phyloP scores from a whole-genome alignment of 2,888 invertebrate genomes.

The Ctenicera cuprea region DNA sequence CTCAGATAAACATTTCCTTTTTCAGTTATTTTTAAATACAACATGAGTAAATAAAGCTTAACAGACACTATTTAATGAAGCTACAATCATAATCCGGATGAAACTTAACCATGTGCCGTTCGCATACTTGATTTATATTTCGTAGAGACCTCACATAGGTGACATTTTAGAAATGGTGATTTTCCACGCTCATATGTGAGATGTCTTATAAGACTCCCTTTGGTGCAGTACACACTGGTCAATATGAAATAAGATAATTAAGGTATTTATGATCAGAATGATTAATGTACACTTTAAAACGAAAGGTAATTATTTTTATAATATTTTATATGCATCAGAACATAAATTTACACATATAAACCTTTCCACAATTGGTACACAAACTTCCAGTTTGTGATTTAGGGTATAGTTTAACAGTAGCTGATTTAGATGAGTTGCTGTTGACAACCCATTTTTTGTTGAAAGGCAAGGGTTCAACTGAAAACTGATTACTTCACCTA shows the following conservation, averaged over 20 bases:
- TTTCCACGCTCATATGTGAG: slow-evolving; percentile 37
- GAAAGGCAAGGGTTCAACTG: too few species aligned
- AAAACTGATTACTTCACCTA: too few species aligned
- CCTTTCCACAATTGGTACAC: slow-evolving; percentile 16
- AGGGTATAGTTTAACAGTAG: too few species aligned
- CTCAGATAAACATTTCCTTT: too few species aligned
- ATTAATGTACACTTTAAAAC: background rate
- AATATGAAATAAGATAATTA: too few species aligned
- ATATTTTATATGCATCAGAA: too few species aligned
- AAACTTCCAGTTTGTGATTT: background rate
- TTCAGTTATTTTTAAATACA: too few species aligned
- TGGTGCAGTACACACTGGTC: background rate
- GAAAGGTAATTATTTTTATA: too few species aligned
- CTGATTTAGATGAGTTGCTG: too few species aligned
- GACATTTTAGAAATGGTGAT: slow-evolving; percentile 19
- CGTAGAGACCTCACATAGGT: background rate
- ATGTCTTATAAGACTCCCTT: slow-evolving; percentile 33
- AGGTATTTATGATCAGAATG: slow-evolving; percentile 10
- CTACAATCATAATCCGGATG: background rate
- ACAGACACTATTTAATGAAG: background rate
- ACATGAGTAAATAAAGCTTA: background rate
- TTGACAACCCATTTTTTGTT: too few species aligned
- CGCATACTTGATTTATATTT: slow-evolving; percentile 8
- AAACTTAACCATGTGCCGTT: background rate
- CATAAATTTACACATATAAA: too few species aligned